Percentiles rank a stretch among this genome's conserved stretches.
Conservation (phyloP, 2,888 invertebrate species). For the Chamaedrilus cognettii region DNA sequence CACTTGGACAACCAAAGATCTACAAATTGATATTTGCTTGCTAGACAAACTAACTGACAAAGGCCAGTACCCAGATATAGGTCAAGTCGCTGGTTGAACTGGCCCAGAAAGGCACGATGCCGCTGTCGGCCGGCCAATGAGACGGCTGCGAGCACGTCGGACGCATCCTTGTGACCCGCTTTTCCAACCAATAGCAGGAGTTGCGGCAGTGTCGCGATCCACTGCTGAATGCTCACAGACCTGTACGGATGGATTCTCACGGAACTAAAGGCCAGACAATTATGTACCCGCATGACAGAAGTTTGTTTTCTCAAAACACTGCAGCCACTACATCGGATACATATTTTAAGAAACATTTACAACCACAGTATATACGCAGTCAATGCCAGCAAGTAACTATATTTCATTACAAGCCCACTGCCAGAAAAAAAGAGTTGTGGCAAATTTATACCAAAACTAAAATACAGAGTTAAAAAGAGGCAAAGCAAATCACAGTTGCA, state of each 20-base stretch:
- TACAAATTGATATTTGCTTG: too few relatives aligned
- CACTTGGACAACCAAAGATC: too few relatives aligned
- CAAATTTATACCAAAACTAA: too few relatives aligned
- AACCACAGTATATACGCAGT: background rate
- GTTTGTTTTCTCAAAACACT: background rate
- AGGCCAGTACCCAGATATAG: background rate
- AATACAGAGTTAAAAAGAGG: too few relatives aligned
- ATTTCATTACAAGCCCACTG: background rate
- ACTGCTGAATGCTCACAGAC: background rate
- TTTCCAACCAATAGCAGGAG: background rate
- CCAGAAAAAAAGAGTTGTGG: too few relatives aligned
- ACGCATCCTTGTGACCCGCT: background rate
- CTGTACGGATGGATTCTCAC: too few relatives aligned
- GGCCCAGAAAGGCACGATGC: background rate
- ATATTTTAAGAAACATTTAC: background rate
- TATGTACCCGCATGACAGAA: background rate
- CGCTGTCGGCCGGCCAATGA: background rate
- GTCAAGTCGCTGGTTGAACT: background rate
- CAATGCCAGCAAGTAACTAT: background rate
- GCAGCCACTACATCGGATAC: background rate
- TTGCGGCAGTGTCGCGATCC: background rate
- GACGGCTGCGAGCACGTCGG: background rate
- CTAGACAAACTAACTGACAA: too few relatives aligned
- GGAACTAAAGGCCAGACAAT: background rate
- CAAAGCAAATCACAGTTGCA: too few relatives aligned